A percentile compares a stretch with the other conserved stretches of the same genome.
Conservation (phyloP, 2,797 vertebrate genomes). For the Arnoldichthys spilopterus region DNA sequence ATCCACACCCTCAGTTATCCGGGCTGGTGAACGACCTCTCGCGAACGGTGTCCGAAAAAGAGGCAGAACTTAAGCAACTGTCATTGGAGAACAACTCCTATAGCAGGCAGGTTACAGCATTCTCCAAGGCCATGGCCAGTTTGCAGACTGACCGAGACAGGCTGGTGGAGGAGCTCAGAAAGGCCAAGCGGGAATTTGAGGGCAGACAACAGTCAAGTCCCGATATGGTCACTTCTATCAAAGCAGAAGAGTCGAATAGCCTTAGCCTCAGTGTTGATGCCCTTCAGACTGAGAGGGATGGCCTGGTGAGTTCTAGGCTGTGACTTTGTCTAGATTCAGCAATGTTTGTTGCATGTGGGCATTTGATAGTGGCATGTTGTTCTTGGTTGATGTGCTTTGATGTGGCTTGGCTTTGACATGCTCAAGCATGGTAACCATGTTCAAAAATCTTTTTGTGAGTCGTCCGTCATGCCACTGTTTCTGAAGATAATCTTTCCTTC, state of each 20-base stretch:
- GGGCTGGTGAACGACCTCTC: conserved; percentile 73
- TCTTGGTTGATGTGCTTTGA: conserved; percentile 17
- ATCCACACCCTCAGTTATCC: conserved; percentile 67
- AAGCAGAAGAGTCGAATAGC: conserved; percentile 63
- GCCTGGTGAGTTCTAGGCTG: conserved; percentile 74
- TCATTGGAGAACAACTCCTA: conserved; percentile 71
- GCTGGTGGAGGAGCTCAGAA: conserved; percentile 79
- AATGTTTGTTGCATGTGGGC: conserved; percentile 48
- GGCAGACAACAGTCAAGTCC: conserved; percentile 67
- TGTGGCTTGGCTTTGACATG: conserved; percentile 55
- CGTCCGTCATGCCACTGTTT: background rate
- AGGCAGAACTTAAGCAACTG: conserved; percentile 73
- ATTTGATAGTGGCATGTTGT: conserved; percentile 61
- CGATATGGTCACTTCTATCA: conserved; percentile 40
- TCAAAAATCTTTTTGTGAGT: conserved; percentile 20
- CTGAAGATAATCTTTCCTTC: conserved; percentile 27
- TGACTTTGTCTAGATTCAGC: conserved; percentile 33
- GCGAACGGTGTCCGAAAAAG: conserved; percentile 71
- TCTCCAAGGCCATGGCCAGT: conserved; percentile 88
- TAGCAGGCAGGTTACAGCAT: conserved; percentile 80
- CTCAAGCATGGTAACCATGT: conserved; percentile 52
- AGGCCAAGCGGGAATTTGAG: conserved; percentile 71
- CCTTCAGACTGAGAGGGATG: conserved; percentile 65
- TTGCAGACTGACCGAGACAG: conserved; percentile 87
- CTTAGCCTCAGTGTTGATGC: conserved; percentile 60